These are phyloP conservation scores for Agapostemon virescens DNA, from an alignment of 2,888 invertebrate genomes.

Conservation along the genomic window DNA sequence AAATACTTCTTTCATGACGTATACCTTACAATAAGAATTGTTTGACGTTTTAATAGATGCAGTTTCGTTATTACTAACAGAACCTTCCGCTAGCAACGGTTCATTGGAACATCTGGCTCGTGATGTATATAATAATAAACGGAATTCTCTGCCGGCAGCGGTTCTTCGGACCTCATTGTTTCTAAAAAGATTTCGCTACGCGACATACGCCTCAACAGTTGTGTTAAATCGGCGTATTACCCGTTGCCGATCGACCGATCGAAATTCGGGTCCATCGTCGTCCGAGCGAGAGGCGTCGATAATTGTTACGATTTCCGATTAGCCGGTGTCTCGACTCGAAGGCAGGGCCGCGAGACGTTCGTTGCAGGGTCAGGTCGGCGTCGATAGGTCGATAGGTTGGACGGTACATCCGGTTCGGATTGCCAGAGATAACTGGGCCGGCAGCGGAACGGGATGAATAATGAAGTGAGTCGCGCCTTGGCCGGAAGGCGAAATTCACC, in stretches of 20 bases:
- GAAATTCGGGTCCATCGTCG: neutral
- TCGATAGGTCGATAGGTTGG: slow-evolving; percentile 71
- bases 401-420: slow-evolving; percentile 67
- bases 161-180: too few relatives aligned
- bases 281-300: slow-evolving; percentile 16
- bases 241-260: neutral
- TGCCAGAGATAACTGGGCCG: slow-evolving; percentile 74
- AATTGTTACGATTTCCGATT: slow-evolving; percentile 47
- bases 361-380: slow-evolving; percentile 60
- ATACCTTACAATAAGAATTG: too few relatives aligned
- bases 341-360: slow-evolving; percentile 67
- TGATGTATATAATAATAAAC: too few relatives aligned
- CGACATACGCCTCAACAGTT: too few relatives aligned
- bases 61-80: too few relatives aligned
- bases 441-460: slow-evolving; percentile 79
- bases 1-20: too few relatives aligned
- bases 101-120: too few relatives aligned
- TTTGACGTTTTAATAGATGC: too few relatives aligned
- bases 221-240: neutral
- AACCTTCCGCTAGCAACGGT: too few relatives aligned
- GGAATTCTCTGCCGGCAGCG: too few relatives aligned
- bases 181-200: too few relatives aligned
- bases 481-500: slow-evolving; percentile 75
- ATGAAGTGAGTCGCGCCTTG: slow-evolving; percentile 79
- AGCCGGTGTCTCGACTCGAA: neutral